Evolutionary conservation across 2,888 invertebrate genomes (phyloP), one percentile per base, ranked within the genome.

Genomic region (Sicus ferrugineus): DNA sequence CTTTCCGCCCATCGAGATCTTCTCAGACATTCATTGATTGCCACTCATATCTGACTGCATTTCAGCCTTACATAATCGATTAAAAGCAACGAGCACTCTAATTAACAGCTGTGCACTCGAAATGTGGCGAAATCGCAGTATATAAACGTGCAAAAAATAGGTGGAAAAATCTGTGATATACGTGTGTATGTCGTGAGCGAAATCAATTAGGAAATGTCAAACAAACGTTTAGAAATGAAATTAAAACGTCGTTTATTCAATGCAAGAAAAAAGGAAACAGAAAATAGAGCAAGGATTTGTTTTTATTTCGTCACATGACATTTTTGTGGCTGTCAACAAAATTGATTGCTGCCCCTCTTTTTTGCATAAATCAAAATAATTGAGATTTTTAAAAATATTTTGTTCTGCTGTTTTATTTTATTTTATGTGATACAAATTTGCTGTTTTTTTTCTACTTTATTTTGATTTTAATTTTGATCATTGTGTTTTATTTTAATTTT

Each of bases 1-100:
- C 28, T 54, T 14, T 54, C 6, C 16, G 19, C n/a, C 23, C 38
- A 66, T 42, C 26, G 26, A 28, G 14, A 68, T 19, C 68, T 42
- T 62, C 52, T 68, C 68, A 68, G 68, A 68, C 68, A 68, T 68
- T 61, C 68, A 68, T 62, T 68, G 68, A 62, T 54, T 68, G 62
- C 62, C 30, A 28, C 31, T 54, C 34, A 54, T 34, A 52, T 23
- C 46, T 48, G 67, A 67, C 26, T 59, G 48, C 23, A 28, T 58
- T 23, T 21, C 14, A 19, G n/a, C 19, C 28, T 14, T 54, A 28
- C 58, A 67, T 67, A 67, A 67, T 67, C 46, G 48, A 67, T 67
- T 46, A 67, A 67, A 59, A 16, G 50, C 21, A 48, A 23, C 19
- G 46, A 28, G n/a, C 58, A 23, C n/a, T 23, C 58, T 67, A 67